A percentile compares a stretch with the other conserved stretches of the same genome.
These are phyloP conservation scores for Pandion haliaetus DNA, from an alignment of 2,113 vertebrate genomes.

Conservation along the genomic window DNA sequence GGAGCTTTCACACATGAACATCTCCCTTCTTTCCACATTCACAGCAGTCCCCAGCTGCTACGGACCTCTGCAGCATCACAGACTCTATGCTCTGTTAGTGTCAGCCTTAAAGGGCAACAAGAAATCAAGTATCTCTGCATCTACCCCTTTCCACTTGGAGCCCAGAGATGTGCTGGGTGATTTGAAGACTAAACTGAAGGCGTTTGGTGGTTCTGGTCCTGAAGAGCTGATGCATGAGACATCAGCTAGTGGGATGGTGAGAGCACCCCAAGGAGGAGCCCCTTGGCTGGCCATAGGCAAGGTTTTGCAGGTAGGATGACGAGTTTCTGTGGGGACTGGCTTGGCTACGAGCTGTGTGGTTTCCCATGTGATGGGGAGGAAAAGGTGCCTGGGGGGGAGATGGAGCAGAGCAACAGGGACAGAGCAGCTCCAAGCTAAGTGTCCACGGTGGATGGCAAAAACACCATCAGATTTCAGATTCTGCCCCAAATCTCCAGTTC, in stretches of 20 bases:
- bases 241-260: accelerated
- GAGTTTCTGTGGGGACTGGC: not conserved
- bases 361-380: not conserved
- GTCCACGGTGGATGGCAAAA: not conserved
- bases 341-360: not conserved
- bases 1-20: not conserved
- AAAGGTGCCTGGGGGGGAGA: not conserved
- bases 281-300: not conserved
- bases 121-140: not conserved
- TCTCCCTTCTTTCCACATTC: not conserved
- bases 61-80: not conserved
- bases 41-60: not conserved
- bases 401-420: not conserved
- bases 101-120: not conserved
- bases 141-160: not conserved
- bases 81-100: not conserved
- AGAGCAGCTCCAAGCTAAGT: not conserved
- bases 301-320: not conserved
- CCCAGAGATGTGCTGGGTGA: not conserved
- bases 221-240: not conserved
- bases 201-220: not conserved
- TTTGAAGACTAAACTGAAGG: accelerated
- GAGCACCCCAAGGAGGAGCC: accelerated
- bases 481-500: not conserved
- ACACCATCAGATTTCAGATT: not conserved